Percentiles rank a stretch among this genome's conserved stretches.
Conservation (phyloP, 2,797 vertebrate species). For the Galaxias olidus region DNA sequence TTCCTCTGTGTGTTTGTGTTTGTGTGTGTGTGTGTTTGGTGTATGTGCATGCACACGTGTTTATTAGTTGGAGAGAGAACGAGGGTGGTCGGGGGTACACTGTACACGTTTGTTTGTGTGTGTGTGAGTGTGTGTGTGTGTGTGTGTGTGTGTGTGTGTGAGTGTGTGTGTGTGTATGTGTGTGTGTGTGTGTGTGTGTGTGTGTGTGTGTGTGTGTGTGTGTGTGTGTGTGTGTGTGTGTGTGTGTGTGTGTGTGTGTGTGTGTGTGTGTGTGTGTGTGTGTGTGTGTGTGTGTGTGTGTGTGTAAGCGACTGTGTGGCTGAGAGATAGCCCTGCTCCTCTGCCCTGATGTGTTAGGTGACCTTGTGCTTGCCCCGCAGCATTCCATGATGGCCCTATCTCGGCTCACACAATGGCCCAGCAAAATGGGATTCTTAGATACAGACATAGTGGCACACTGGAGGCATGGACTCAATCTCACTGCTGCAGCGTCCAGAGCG, state of each 20-base stretch:
- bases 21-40: conserved; percentile 9
- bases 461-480: too few species aligned
- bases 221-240: conserved; percentile 11
- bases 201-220: conserved; percentile 9
- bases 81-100: neutral
- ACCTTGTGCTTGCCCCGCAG: neutral
- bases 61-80: neutral
- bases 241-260: conserved; percentile 8
- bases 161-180: conserved; percentile 23
- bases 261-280: neutral
- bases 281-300: neutral
- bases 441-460: too few species aligned
- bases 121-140: conserved; percentile 30
- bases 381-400: too few species aligned
- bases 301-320: neutral
- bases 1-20: conserved; percentile 2
- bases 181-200: conserved; percentile 15
- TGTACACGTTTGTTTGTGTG: neutral
- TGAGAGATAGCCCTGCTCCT: too few species aligned
- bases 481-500: too few species aligned
- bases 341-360: conserved; percentile 4
- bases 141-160: conserved; percentile 21
- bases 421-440: too few species aligned
- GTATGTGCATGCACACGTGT: neutral
- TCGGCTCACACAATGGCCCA: too few species aligned